These are phyloP conservation scores for Portunus trituberculatus DNA, from an alignment of 1,140 invertebrate species.

Conservation along the genomic window DNA sequence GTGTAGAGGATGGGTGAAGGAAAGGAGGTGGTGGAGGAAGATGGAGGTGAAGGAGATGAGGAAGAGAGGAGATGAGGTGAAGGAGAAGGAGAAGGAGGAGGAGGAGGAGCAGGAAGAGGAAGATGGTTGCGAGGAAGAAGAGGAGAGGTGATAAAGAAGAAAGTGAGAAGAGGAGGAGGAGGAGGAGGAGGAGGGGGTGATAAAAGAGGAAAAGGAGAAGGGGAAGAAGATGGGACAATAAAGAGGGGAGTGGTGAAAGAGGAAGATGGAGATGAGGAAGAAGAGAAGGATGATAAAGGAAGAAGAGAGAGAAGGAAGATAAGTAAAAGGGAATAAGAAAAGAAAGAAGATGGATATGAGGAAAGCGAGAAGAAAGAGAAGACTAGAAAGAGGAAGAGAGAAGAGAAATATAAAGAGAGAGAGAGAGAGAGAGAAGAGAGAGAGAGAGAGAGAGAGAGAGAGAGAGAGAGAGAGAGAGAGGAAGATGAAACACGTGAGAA, in stretches of 20 bases:
- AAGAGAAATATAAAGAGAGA: not conserved
- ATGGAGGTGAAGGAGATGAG: not conserved
- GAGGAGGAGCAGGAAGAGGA: not conserved
- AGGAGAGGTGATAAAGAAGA: not conserved
- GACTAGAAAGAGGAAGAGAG: not conserved
- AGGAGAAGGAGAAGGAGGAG: not conserved
- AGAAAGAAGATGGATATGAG: not conserved
- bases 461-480: constrained; percentile 42
- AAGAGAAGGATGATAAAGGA: not conserved
- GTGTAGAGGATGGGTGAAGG: not conserved
- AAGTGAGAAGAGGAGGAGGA: not conserved
- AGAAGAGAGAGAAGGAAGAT: not conserved
- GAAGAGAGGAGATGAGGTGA: not conserved
- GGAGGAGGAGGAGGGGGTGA: not conserved
- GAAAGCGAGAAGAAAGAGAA: not conserved
- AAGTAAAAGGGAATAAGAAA: not conserved
- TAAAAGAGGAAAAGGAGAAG: not conserved
- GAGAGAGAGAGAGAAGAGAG: not conserved
- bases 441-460: not conserved
- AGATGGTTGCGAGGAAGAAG: not conserved
- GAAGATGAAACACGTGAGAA: not conserved
- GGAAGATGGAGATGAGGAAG: too few species aligned
- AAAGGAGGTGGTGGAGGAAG: not conserved
- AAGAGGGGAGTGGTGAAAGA: not conserved
- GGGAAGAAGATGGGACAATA: not conserved